Percentiles rank a stretch among this genome's conserved stretches.
Evolutionary conservation across 2,888 invertebrate species (phyloP).

Genomic region (Ellobium chinense): DNA sequence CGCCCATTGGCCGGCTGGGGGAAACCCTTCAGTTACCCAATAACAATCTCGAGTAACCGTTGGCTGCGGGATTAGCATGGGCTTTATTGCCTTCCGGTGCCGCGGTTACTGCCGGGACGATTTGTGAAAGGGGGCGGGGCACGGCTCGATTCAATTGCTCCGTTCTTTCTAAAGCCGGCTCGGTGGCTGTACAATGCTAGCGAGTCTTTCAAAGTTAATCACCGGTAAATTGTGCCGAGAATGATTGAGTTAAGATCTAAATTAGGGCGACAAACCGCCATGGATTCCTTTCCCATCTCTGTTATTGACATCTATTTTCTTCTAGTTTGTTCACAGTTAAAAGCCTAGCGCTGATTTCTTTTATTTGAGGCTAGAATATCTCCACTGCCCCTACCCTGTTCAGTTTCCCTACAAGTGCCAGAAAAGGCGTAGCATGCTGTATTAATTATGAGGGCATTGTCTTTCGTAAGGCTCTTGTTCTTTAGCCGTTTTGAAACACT

Average conservation of each 20-base stretch:
- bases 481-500: too few relatives aligned
- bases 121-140: constrained; percentile 23
- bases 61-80: constrained; percentile 18
- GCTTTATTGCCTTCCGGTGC: constrained; percentile 12
- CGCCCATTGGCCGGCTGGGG: constrained; percentile 19
- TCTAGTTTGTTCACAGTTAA: too few relatives aligned
- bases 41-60: constrained; percentile 30
- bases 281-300: too few relatives aligned
- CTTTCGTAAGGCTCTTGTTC: too few relatives aligned
- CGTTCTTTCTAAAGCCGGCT: not conserved
- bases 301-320: too few relatives aligned
- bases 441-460: too few relatives aligned
- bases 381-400: too few relatives aligned
- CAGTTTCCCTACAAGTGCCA: too few relatives aligned
- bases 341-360: too few relatives aligned
- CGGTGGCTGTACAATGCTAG: not conserved
- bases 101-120: not conserved
- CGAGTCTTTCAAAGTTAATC: constrained; percentile 25
- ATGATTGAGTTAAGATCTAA: constrained; percentile 28
- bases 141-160: constrained; percentile 7
- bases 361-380: too few relatives aligned
- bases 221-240: constrained; percentile 27
- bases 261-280: constrained; percentile 14
- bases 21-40: constrained; percentile 35
- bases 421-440: too few relatives aligned